Evolutionary conservation across 2,113 vertebrate species (phyloP), one percentile per base, ranked within the genome.

Genomic region (Bos javanicus): DNA sequence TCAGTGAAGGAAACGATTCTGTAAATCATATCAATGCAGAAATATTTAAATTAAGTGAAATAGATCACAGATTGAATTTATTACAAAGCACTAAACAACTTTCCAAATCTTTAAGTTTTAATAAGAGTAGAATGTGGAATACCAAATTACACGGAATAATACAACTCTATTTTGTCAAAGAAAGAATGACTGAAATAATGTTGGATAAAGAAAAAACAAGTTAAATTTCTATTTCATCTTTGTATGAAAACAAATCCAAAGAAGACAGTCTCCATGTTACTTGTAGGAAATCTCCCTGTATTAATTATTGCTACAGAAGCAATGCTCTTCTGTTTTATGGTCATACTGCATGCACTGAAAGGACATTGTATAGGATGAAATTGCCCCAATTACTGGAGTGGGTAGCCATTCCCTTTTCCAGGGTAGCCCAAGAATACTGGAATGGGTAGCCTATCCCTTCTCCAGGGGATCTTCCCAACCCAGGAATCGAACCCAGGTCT

Each of bases 31-130:
- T 17, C 2, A 39, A 28, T 60, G 54, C 28, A 94, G 52, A 86
- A 78, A 54, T 81, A 87, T n/a, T 84, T 89, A 81, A 88, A 54
- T 80, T 71, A 92, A 97, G n/a, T 48, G 88, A 94, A 94, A 76
- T 14, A 83, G 26, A 94, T 52, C 80, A 19, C 10, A 57, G 93
- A 80, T 93, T 7, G 78, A 67, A 90, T 39, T 74, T 92, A 87
- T 54, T 90, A 36, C 46, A 91, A 90, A 97, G 21, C 50, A 26
- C n/a, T 14, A 74, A 59, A 76, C 30, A 76, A 54, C 23, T 43
- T 71, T n/a, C 54, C 67, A 85, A 56, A 28, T 56, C 30, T 74
- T 94, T 86, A 90, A n/a, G 2, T 92, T 87, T 92, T 87, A 28
- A 2, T 36, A 90, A 93, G 71, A 80, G 12, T 43, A 64, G 54